A percentile compares a stretch with the other conserved stretches of the same genome.
Evolutionary conservation across 2,113 vertebrate species (phyloP).

Genomic region (Sylvia atricapilla): DNA sequence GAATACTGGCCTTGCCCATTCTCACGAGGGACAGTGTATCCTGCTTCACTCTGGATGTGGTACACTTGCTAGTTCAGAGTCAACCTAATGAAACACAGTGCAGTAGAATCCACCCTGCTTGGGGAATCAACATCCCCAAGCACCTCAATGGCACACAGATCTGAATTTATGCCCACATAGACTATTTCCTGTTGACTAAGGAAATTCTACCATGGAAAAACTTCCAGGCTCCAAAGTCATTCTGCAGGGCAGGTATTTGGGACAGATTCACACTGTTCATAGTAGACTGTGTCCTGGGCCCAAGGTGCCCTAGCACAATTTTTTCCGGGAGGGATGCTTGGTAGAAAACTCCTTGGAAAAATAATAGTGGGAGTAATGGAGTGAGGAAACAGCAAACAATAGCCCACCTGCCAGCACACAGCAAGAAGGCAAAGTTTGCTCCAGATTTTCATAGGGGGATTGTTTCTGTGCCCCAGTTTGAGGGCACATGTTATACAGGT

Average conservation of each 20-base stretch:
- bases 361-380: neutral
- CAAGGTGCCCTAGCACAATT: neutral
- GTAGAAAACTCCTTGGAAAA: neutral
- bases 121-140: neutral
- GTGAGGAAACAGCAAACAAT: neutral
- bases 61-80: neutral
- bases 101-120: neutral
- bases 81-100: neutral
- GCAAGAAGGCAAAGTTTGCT: neutral
- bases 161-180: neutral
- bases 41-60: neutral
- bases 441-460: accelerated
- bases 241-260: neutral
- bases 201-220: neutral
- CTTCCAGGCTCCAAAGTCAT: neutral
- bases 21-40: neutral
- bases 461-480: neutral
- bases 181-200: neutral
- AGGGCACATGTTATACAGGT: neutral
- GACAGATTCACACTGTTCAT: neutral
- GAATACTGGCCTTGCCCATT: neutral
- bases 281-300: neutral
- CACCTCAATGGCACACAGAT: neutral
- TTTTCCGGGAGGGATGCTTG: neutral
- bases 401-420: neutral